Base-by-base conservation (phyloP, 2,888 invertebrate genomes). In the Aplocera efformata region DNA sequence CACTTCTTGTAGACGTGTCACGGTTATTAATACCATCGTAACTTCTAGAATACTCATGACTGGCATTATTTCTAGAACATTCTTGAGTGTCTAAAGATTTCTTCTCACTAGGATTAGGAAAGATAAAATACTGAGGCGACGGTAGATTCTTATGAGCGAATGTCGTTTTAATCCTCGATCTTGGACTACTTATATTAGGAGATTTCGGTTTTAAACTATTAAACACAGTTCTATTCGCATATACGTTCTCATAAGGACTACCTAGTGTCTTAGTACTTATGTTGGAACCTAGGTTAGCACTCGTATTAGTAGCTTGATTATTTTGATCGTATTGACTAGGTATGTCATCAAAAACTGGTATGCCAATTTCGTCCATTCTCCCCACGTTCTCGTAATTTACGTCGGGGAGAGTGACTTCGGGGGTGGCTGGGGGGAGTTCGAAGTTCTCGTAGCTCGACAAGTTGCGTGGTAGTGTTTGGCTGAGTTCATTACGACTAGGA, bases 201-300 rank as follows among this genome's bases (percentile, higher is more conserved):
- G 79, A 89, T 56, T 79, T 88, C 23, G 83, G 88, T 66, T 85
- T 82, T 5, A 86, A 46, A 27, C 67, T 74, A 0, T 60, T 56
- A 8, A 65, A 70, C 0, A 72, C 55, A 29, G 78, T 78, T 41
- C 74, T 79, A 51, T 89, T 78, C 10, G 80, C 72, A 32, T 85
- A 80, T 1, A 92, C 88, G 63, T 92, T 93, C 68, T 93, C 93
- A 56, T 92, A 93, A 0, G 90, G 90, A 54, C 90, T 90, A 6
- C 38, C 33, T 17, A 3, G 13, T 3, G 13, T 17, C 13, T 17
- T 17, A 3, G 13, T 17, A 17, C 3, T 17, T 17, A 3, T 17
- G 13, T 3, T 2, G 5, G 3, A 3, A 3, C 5, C 3, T n/a
- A n/a, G n/a, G n/a, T n/a, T n/a, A n/a, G n/a, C n/a, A n/a, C n/a